Evolutionary conservation across 2,888 invertebrate species (phyloP), one percentile per base, ranked within the genome.

Genomic region (Panorpa germanica): DNA sequence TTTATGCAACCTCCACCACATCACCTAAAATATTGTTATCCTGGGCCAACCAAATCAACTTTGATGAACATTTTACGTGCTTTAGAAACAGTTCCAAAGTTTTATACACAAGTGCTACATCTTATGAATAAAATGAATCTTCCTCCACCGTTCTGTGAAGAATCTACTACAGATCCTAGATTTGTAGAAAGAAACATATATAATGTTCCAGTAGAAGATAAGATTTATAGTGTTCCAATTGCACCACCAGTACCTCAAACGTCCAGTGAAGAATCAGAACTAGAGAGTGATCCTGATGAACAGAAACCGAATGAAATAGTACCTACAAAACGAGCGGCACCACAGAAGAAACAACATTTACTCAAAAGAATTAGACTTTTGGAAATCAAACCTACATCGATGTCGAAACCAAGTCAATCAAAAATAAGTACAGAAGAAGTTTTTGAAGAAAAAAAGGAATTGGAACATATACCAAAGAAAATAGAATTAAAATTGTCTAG

Each of bases 101-200:
- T 93, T 50, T 93, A 93, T 47, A 71, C 66, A 2, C 73, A 81
- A 63, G 70, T 77, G 7, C 47, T 93, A 26, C 91, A 93, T 56
- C 61, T 93, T 30, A 91, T 93, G 91, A 93, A 93, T 49, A 81
- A 78, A 54, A 86, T 93, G 86, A 81, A 78, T 49, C 53, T 93
- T 28, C 75, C 80, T 11, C 68, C 75, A 24, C 93, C 93, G 1
- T 91, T 93, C 55, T 63, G 60, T 11, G 47, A 54, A 39, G n/a
- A n/a, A n/a, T 13, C 28, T 11, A 28, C 34, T 25, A 19, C 3
- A 27, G 19, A 22, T n/a, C 4, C 16, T 32, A 4, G 5, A 5
- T n/a, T 32, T 12, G 9, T 18, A 22, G 14, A 22, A 10, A 10
- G 2, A 17, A 12, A n/a, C 13, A 3, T 7, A 3, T 8, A 31